These are phyloP conservation scores for Hephaestus fuliginosus DNA, from an alignment of 2,797 vertebrate genomes.

Conservation along the genomic window DNA sequence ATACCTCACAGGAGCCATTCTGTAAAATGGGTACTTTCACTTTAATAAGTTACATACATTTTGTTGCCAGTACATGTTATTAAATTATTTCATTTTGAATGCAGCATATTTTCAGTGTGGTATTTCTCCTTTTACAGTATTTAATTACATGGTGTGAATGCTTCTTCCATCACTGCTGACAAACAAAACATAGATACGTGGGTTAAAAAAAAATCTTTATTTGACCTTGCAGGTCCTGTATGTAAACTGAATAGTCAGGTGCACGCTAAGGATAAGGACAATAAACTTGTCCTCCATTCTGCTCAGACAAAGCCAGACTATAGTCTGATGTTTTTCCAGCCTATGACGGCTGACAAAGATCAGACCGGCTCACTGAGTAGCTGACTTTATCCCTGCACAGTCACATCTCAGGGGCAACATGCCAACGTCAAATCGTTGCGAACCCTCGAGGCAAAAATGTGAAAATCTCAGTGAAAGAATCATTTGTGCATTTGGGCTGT, in stretches of 20 bases:
- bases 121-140: background rate
- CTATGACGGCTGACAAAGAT: background rate
- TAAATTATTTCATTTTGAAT: background rate
- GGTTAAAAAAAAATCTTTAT: background rate
- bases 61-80: background rate
- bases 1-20: background rate
- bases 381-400: slow-evolving; percentile 42
- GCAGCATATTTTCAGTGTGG: background rate
- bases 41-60: background rate
- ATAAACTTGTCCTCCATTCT: background rate
- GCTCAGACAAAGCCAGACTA: background rate
- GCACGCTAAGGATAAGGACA: background rate
- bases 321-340: background rate
- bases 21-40: background rate
- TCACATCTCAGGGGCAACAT: slow-evolving; percentile 39
- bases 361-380: background rate
- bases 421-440: slow-evolving; percentile 39
- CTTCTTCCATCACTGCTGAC: background rate
- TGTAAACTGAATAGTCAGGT: background rate
- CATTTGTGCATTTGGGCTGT: slow-evolving; percentile 28
- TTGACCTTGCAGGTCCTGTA: background rate
- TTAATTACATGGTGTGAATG: background rate
- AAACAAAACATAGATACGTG: background rate
- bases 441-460: slow-evolving; percentile 23
- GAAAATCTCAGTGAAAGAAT: slow-evolving; percentile 33